phyloP scores from a whole-genome alignment of 2,113 vertebrate genomes.

The Chitala chitala region DNA sequence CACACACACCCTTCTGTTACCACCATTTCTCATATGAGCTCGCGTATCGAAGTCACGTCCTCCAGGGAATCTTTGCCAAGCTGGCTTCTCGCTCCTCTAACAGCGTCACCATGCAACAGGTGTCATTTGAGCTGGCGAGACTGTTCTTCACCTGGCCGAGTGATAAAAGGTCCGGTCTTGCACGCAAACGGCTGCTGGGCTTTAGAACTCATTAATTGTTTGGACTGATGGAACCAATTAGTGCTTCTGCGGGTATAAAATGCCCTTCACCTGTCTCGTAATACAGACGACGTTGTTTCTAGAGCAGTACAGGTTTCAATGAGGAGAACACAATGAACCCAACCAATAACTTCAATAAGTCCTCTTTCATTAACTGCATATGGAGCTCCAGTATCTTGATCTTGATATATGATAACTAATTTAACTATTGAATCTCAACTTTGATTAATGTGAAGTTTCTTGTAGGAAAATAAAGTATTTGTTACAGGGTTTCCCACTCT shows the following conservation, averaged over 20 bases:
- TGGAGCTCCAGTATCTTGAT: no score
- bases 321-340: not conserved
- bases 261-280: not conserved
- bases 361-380: not conserved
- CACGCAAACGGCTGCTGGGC: not conserved
- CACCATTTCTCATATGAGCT: not conserved
- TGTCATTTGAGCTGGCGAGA: not conserved
- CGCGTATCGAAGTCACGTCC: no score
- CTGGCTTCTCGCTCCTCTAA: not conserved
- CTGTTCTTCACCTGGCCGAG: not conserved
- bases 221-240: conserved; percentile 1
- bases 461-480: no score
- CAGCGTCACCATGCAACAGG: not conserved
- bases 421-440: no score
- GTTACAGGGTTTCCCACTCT: no score
- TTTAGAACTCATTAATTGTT: not conserved
- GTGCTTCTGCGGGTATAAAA: not conserved
- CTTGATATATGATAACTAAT: no score
- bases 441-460: no score
- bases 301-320: conserved; percentile 2
- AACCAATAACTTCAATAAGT: not conserved
- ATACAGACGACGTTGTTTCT: not conserved
- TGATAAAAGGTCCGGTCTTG: not conserved
- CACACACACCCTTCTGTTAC: not conserved
- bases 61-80: not conserved